Conservation (phyloP, 2,113 vertebrate species). For the Crotalus tigris region DNA sequence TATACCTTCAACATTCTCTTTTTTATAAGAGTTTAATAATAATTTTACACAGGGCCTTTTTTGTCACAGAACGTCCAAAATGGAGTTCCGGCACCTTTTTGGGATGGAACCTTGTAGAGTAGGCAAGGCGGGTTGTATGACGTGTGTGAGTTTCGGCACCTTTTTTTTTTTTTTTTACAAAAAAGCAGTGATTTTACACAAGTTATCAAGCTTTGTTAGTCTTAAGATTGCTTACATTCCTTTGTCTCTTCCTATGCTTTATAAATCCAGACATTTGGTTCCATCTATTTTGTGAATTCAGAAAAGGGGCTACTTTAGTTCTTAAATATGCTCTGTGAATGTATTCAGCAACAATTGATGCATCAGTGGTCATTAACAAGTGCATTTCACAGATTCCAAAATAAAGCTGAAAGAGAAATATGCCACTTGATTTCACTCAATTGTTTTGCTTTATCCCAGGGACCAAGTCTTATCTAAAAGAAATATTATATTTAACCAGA, state of each 20-base stretch:
- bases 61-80: no score
- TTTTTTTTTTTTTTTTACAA: not conserved
- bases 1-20: no score
- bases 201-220: not conserved
- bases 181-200: no score
- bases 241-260: not conserved
- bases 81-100: no score
- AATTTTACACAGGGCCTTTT: no score
- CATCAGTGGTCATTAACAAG: not conserved
- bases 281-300: not conserved
- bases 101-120: no score
- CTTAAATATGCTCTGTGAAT: no score
- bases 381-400: not conserved
- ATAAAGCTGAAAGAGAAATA: no score
- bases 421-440: not conserved
- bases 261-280: not conserved
- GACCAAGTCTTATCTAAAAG: not conserved
- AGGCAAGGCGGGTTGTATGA: no score
- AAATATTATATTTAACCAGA: not conserved
- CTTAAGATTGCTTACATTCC: not conserved
- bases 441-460: not conserved
- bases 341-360: not conserved
- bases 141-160: no score
- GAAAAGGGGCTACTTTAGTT: not conserved
- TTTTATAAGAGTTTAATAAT: no score